Evolutionary conservation across 1,140 invertebrate species (phyloP).

Genomic region (Sycobia sp.): DNA sequence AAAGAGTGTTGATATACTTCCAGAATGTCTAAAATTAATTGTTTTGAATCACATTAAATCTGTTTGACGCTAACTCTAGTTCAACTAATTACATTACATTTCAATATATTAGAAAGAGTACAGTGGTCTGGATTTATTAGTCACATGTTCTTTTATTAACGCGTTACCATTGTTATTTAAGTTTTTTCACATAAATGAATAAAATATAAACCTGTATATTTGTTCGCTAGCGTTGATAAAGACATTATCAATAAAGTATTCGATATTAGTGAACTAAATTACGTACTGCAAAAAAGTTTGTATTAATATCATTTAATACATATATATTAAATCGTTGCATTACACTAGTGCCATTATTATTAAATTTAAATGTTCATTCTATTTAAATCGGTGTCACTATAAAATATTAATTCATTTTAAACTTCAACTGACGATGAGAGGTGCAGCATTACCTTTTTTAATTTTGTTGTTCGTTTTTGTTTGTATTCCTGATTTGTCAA

Average conservation of each 20-base stretch:
- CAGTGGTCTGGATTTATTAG: conserved; percentile 10
- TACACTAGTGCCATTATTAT: neutral
- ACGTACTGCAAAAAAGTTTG: neutral
- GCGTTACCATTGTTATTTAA: conserved; percentile 16
- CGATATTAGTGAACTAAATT: neutral
- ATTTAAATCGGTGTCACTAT: neutral
- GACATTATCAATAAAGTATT: neutral
- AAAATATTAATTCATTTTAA: neutral
- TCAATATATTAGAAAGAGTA: conserved; percentile 11
- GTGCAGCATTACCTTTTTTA: neutral
- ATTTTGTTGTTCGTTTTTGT: neutral
- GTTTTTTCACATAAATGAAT: conserved; percentile 6
- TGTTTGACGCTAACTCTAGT: too few relatives aligned
- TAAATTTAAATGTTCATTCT: neutral
- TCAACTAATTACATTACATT: conserved; percentile 16
- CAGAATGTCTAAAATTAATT: too few relatives aligned
- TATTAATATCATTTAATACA: neutral
- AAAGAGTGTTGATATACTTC: too few relatives aligned
- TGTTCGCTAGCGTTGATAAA: neutral
- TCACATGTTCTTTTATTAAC: conserved; percentile 5
- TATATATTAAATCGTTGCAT: conserved; percentile 2
- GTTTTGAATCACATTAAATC: too few relatives aligned
- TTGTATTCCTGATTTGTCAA: neutral
- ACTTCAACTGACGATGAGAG: neutral
- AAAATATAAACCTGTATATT: conserved; percentile 4